Evolutionary conservation across 2,888 invertebrate species (phyloP), one percentile per base, ranked within the genome.

Genomic region (Hemaris fuciformis): DNA sequence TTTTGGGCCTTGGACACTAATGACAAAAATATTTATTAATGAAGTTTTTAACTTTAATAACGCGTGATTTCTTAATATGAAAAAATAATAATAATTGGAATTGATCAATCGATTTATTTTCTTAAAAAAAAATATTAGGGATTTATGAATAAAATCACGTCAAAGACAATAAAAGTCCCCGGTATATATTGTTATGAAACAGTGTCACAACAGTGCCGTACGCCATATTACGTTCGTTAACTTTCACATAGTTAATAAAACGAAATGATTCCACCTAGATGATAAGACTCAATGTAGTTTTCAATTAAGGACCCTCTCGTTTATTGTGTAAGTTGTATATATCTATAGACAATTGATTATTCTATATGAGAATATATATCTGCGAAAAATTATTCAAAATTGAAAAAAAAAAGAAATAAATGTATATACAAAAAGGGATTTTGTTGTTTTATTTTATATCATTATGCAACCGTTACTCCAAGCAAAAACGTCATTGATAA

Each of bases 231-330:
- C 62, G 60, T 68, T 62, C 62, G 62, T 67, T 46, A 62, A 48
- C 45, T 64, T 66, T 76, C 64, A 64, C 70, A 62, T 79, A 78
- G 76, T 72, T 75, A 68, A 71, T 75, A 77, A 78, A 72, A 79
- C 72, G 78, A 83, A 83, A 84, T 87, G 77, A 89, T 91, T 91
- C 91, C 91, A 91, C 86, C 80, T 91, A 91, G 89, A 62, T 79
- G 65, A 72, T 90, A 91, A 90, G 91, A 86, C 87, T 87, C 86
- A 86, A 80, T 84, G 83, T 89, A 87, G 84, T 82, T 85, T 77
- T 78, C 80, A 71, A 31, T 62, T 88, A 87, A 88, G 88, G 81
- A 88, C 83, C 78, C 85, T 87, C 81, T 82, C 70, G 76, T 73
- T 83, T 76, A n/a, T 75, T 76, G 73, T 84, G 67, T 88, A 87